Evolutionary conservation across 1,140 invertebrate genomes (phyloP).

Genomic region (Papilio polytes): DNA sequence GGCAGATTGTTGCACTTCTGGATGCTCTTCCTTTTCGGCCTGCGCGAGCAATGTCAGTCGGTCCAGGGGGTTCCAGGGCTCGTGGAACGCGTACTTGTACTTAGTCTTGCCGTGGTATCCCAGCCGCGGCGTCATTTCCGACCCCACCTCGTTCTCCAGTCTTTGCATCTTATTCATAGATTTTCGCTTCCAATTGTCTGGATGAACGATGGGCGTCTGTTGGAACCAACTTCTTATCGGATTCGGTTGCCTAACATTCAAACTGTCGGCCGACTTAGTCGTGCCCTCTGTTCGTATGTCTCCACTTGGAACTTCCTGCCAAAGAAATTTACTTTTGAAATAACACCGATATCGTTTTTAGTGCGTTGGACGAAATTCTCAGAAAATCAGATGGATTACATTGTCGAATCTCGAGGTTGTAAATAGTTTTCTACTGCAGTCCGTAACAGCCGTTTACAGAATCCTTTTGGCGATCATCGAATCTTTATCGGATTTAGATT

Average conservation of each 20-base stretch:
- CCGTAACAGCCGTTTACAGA: not conserved
- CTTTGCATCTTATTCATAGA: conserved; percentile 45
- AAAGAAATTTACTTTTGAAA: conserved; percentile 58
- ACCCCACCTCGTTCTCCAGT: conserved; percentile 37
- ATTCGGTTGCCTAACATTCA: conserved; percentile 40
- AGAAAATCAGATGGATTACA: conserved; percentile 6
- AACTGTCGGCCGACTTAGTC: conserved; percentile 44
- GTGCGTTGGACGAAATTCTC: conserved; percentile 77
- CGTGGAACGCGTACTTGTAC: conserved; percentile 75
- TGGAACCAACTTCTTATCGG: conserved; percentile 54
- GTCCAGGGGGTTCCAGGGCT: conserved; percentile 74
- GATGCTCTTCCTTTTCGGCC: conserved; percentile 63
- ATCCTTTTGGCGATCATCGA: conserved; percentile 50
- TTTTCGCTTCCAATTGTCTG: conserved; percentile 66
- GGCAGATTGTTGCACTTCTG: conserved; percentile 37
- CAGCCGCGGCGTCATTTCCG: conserved; percentile 55
- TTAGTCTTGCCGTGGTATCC: conserved; percentile 72
- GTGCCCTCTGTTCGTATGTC: conserved; percentile 48
- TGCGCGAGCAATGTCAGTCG: conserved; percentile 62
- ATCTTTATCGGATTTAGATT: conserved; percentile 49
- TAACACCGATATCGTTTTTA: conserved; percentile 44
- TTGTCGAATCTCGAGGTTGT: not conserved
- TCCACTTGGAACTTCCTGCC: conserved; percentile 64
- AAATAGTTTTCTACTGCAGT: not conserved
- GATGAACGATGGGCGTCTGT: conserved; percentile 64